These are phyloP conservation scores for Prinia subflava DNA, from an alignment of 2,113 vertebrate species.

Conservation along the genomic window DNA sequence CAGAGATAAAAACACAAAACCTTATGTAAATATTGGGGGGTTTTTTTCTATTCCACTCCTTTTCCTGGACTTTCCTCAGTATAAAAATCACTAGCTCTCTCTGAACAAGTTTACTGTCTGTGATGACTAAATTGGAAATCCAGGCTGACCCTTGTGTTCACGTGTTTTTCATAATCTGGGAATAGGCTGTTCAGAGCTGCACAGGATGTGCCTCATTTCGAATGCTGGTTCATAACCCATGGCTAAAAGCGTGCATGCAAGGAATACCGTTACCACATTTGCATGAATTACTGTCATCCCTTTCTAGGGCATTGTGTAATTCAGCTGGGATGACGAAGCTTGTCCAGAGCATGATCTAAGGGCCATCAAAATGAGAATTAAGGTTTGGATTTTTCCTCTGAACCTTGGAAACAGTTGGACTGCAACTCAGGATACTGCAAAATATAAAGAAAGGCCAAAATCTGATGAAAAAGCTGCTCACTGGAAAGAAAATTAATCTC, in stretches of 20 bases:
- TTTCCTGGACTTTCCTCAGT: background rate
- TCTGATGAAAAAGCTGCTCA: background rate
- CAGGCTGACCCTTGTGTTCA: background rate
- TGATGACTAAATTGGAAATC: slow-evolving; percentile 10
- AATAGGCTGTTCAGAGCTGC: background rate
- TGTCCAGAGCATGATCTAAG: slow-evolving; percentile 1
- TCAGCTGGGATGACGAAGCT: background rate
- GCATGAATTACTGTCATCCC: slow-evolving; percentile 34
- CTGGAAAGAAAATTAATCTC: background rate
- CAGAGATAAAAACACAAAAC: background rate
- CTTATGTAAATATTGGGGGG: background rate
- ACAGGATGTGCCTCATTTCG: slow-evolving; percentile 53
- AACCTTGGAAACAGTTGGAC: background rate
- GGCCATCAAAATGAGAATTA: background rate
- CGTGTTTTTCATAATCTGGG: slow-evolving; percentile 40
- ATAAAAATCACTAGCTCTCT: background rate
- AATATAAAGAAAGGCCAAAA: background rate
- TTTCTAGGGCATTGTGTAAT: slow-evolving; percentile 46
- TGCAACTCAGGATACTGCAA: background rate
- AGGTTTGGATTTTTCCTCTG: background rate
- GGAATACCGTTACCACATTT: background rate
- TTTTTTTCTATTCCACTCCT: background rate
- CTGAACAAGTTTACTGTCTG: background rate
- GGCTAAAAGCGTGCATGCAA: slow-evolving; percentile 1
- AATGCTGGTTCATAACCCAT: slow-evolving; percentile 32